Evolutionary conservation across 2,888 invertebrate genomes (phyloP), one percentile per base, ranked within the genome.

Genomic region (Cancer borealis): DNA sequence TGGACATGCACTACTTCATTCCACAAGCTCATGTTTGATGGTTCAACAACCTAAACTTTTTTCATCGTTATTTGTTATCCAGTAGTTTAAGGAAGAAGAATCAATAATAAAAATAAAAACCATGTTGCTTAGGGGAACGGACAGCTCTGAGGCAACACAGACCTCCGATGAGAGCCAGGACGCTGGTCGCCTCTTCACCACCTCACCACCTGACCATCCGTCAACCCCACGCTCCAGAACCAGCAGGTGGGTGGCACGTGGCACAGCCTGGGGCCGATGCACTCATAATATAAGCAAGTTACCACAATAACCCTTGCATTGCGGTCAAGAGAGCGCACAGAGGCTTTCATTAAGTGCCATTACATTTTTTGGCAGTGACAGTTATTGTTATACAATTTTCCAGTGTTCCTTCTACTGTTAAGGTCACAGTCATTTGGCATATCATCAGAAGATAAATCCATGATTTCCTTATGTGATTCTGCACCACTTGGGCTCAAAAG

Each of bases 141-240:
- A 95, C 46, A 95, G 93, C 60, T 91, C 88, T 88, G 95, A 93
- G 60, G 95, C 90, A 21, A 92, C 93, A 4, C 95, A 95, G 79
- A 87, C 93, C 10, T 95, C 95, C 3, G 95, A 95, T 88, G 95
- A 95, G 26, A 95, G 95, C 79, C 95, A 95, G 54, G 95, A 95
- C 46, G 95, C 95, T 21, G 91, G 88, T 3, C 66, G 93, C 10
- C 88, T 95, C 26, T 95, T 95, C 73, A 95, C 95, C 49, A 93
- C 93, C 17, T 95, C 95, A 3, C 95, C 95, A 4, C 93, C 88
- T 8, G 95, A 95, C 91, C 95, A 95, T 5, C 95, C 95, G 8
- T 95, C 95, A 39, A 95, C 95, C 46, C 95, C 95, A 30, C 95
- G 95, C 30, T 95, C 95, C 39, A 92, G 95, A 91, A 95, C 95